phyloP scores from a whole-genome alignment of 2,113 vertebrate species.

The Laticauda colubrina region DNA sequence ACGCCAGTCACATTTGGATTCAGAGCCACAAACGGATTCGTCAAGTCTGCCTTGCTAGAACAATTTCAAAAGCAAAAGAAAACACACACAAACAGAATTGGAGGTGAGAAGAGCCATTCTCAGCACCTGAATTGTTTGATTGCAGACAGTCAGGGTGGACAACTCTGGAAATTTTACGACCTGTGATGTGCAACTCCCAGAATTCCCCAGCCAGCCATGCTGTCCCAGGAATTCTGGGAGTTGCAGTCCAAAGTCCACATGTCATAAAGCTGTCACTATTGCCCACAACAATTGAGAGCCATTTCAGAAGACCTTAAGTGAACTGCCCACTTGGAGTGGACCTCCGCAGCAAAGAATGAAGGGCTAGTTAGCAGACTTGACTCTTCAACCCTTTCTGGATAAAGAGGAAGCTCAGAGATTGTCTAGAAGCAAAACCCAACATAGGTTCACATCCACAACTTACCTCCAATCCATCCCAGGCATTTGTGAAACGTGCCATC shows the following conservation, averaged over 20 bases:
- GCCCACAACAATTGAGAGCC: neutral
- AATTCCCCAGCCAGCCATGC: no score
- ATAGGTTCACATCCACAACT: slow-evolving; percentile 48
- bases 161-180: no score
- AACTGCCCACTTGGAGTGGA: neutral
- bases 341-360: neutral
- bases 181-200: no score
- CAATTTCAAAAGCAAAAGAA: neutral
- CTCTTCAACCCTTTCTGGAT: neutral
- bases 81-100: neutral
- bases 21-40: slow-evolving; percentile 72
- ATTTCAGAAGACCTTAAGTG: neutral
- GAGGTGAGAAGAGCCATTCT: neutral
- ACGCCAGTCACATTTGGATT: slow-evolving; percentile 86
- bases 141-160: no score
- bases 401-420: neutral
- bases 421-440: neutral
- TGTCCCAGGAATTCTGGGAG: no score
- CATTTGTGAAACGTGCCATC: slow-evolving; percentile 89
- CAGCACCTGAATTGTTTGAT: no score
- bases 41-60: slow-evolving; percentile 59
- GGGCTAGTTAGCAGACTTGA: neutral
- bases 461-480: slow-evolving; percentile 73
- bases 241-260: no score
- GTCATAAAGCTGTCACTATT: no score